Percentiles rank a stretch among this genome's conserved stretches.
Conservation (phyloP, 2,888 invertebrate genomes). For the Agrotis segetum region DNA sequence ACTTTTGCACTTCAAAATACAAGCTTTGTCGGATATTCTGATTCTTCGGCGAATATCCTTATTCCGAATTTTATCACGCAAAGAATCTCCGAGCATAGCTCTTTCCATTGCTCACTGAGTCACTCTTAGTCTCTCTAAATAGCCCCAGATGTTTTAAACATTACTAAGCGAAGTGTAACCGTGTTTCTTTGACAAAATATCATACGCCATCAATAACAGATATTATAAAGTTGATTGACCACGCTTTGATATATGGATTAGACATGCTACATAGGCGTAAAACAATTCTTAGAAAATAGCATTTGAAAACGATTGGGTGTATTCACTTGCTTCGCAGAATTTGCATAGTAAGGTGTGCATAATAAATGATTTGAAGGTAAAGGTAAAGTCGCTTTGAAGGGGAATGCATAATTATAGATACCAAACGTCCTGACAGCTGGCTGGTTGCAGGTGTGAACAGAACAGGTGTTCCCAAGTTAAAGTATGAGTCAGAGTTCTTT, state of each 20-base stretch:
- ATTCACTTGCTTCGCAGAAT: neutral
- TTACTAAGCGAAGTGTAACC: too few species aligned
- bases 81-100: too few species aligned
- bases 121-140: too few species aligned
- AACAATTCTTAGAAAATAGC: neutral
- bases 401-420: conserved; percentile 5
- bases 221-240: neutral
- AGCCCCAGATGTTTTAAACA: too few species aligned
- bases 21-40: too few species aligned
- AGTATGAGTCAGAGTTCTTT: too few species aligned
- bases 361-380: neutral
- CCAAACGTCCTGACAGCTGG: neutral
- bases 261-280: too few species aligned
- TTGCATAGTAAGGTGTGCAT: neutral
- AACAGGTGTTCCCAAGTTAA: neutral
- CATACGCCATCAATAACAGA: neutral
- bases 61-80: too few species aligned
- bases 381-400: neutral
- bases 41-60: too few species aligned
- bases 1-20: too few species aligned
- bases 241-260: neutral
- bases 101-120: too few species aligned
- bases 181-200: neutral
- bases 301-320: neutral
- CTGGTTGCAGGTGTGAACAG: neutral